phyloP scores from a whole-genome alignment of 2,888 invertebrate species.

The Gastrophysa polygoni region DNA sequence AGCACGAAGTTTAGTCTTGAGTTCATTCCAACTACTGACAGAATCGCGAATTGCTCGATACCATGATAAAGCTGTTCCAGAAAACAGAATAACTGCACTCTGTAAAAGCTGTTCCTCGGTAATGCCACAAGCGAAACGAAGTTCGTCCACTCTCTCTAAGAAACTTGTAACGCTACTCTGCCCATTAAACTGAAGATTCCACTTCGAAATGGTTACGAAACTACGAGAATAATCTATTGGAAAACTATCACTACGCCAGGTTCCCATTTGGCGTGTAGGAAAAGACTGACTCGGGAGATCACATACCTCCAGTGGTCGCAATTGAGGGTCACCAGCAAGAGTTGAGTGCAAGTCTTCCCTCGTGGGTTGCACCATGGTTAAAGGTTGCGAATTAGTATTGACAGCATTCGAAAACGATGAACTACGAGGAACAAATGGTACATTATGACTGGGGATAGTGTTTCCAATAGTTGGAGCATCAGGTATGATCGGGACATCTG shows the following conservation, averaged over 20 bases:
- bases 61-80: conserved; percentile 33
- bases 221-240: not conserved
- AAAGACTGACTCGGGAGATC: not conserved
- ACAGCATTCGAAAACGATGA: not conserved
- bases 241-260: too few species aligned
- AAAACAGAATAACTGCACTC: conserved; percentile 30
- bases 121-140: conserved; percentile 22
- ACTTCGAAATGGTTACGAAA: conserved; percentile 13
- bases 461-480: too few species aligned
- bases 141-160: conserved; percentile 31
- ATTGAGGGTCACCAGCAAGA: not conserved
- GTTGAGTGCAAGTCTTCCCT: not conserved
- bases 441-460: too few species aligned
- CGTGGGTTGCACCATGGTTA: too few species aligned
- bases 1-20: conserved; percentile 1
- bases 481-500: too few species aligned
- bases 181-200: conserved; percentile 18
- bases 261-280: too few species aligned
- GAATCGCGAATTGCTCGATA: conserved; percentile 21
- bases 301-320: not conserved
- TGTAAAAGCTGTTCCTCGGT: conserved; percentile 19
- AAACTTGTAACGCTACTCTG: conserved; percentile 21
- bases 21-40: conserved; percentile 15
- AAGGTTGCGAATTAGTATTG: too few species aligned
- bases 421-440: not conserved